These are phyloP conservation scores for Muscicapa adusta DNA, from an alignment of 2,113 vertebrate species.

Conservation along the genomic window DNA sequence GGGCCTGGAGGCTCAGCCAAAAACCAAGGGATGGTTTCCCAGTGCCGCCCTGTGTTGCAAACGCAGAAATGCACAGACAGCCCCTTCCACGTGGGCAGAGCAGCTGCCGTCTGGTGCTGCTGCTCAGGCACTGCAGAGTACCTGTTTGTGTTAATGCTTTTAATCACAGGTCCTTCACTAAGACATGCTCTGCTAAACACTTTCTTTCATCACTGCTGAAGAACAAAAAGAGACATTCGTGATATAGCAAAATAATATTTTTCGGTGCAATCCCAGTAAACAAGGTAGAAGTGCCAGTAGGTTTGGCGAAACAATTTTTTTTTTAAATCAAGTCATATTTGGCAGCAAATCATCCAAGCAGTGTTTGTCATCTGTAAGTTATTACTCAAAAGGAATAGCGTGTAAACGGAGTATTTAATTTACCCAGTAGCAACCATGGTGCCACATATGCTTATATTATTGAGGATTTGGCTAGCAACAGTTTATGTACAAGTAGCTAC, in stretches of 20 bases:
- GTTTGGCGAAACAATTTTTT: background rate
- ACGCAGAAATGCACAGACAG: background rate
- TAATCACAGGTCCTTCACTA: background rate
- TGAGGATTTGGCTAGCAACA: background rate
- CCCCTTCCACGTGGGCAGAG: accelerated
- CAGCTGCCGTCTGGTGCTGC: background rate
- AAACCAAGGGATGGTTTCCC: background rate
- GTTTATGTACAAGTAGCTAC: background rate
- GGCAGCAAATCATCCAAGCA: background rate
- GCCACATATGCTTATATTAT: background rate
- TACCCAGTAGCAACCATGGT: background rate
- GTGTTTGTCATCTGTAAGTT: background rate
- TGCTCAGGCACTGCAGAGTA: background rate
- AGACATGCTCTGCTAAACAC: background rate
- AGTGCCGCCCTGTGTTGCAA: background rate
- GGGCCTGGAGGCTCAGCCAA: background rate
- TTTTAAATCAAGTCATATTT: background rate
- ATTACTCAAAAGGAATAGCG: background rate
- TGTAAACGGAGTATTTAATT: background rate
- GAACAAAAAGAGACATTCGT: background rate
- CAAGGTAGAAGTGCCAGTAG: background rate
- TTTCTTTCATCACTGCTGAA: background rate
- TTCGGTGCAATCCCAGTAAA: background rate
- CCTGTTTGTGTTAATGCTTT: background rate
- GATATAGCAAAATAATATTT: background rate